These are phyloP conservation scores for Sceliomorpha sp. DNA, from an alignment of 2,888 invertebrate genomes.

Conservation along the genomic window DNA sequence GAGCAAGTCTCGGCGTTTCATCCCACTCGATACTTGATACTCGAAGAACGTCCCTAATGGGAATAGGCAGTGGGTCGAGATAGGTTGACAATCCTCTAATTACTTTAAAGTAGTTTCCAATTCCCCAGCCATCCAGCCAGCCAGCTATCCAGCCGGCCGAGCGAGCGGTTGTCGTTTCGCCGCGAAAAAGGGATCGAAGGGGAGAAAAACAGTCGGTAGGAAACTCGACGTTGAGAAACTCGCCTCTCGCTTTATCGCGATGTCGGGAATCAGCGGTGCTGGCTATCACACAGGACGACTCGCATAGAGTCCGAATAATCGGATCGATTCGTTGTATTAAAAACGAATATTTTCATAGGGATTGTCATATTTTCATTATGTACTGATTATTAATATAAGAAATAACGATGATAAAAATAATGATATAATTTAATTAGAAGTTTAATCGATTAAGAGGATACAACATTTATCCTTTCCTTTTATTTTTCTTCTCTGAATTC, in stretches of 20 bases:
- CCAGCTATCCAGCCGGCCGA: no score
- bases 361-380: no score
- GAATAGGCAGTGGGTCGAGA: constrained; percentile 68
- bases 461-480: no score
- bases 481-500: no score
- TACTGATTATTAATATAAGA: not conserved
- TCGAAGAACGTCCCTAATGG: constrained; percentile 69
- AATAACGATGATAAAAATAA: no score
- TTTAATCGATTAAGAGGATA: no score
- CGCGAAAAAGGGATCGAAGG: constrained; percentile 46
- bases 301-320: constrained; percentile 34
- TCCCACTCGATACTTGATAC: constrained; percentile 48
- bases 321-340: constrained; percentile 15
- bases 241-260: constrained; percentile 36
- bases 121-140: constrained; percentile 60
- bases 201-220: constrained; percentile 27
- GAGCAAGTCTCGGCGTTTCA: constrained; percentile 44
- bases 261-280: constrained; percentile 28
- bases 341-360: constrained; percentile 58
- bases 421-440: no score
- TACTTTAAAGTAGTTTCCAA: constrained; percentile 79
- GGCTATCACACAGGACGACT: constrained; percentile 27
- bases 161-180: constrained; percentile 46
- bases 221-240: constrained; percentile 48
- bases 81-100: constrained; percentile 77